phyloP scores from a whole-genome alignment of 2,888 invertebrate genomes.

The Eristalis arbustorum region DNA sequence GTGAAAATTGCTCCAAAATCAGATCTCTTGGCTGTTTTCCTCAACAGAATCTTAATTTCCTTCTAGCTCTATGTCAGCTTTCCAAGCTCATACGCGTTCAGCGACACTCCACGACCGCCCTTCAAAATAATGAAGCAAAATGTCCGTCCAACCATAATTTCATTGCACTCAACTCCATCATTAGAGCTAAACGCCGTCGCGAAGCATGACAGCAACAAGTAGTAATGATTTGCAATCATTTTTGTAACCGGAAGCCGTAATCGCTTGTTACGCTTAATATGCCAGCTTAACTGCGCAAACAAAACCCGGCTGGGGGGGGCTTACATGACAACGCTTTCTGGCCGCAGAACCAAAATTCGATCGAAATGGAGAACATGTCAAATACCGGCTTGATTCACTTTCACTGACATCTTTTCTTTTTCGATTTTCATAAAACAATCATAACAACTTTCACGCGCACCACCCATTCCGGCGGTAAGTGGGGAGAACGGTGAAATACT shows the following conservation, averaged over 20 bases:
- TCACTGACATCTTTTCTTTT: background rate
- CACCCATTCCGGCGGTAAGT: background rate
- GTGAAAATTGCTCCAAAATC: too few relatives aligned
- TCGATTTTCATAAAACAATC: background rate
- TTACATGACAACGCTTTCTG: background rate
- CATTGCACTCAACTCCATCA: background rate
- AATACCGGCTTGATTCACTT: background rate
- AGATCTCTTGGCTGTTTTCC: too few relatives aligned
- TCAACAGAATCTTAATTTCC: too few relatives aligned
- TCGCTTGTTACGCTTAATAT: conserved; percentile 5
- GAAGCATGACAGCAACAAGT: background rate
- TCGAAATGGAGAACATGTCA: too few relatives aligned
- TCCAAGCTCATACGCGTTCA: too few relatives aligned
- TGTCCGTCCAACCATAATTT: too few relatives aligned
- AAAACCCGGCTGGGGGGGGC: background rate
- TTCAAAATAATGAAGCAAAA: too few relatives aligned
- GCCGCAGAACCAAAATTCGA: too few relatives aligned
- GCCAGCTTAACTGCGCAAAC: background rate
- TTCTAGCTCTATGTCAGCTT: too few relatives aligned
- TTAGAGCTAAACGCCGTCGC: background rate
- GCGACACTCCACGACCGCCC: too few relatives aligned
- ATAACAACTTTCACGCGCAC: background rate
- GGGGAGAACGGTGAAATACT: background rate
- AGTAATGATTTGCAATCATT: background rate
- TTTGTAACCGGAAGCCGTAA: conserved; percentile 37